phyloP scores from a whole-genome alignment of 2,797 vertebrate genomes.

The Acridotheres tristis region DNA sequence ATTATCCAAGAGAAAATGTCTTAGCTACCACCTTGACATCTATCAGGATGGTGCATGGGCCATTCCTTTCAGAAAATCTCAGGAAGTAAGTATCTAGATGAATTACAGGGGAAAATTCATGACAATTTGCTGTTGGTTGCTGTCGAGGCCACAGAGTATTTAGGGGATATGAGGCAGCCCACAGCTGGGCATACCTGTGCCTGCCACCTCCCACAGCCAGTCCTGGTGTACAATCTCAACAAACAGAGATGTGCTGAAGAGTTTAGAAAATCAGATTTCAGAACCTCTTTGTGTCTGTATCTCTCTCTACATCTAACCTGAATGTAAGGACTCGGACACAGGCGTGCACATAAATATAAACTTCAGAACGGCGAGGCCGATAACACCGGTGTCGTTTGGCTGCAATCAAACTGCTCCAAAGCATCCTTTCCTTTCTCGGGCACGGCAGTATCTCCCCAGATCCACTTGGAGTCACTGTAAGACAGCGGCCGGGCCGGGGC shows the following conservation, averaged over 20 bases:
- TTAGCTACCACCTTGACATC: not conserved
- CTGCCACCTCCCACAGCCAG: not conserved
- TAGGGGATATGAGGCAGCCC: not conserved
- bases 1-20: not conserved
- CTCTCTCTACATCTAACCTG: fast-evolving
- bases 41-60: too few relatives aligned
- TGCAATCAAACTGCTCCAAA: fast-evolving
- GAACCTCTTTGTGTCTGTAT: not conserved
- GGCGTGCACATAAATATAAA: fast-evolving
- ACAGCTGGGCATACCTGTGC: not conserved
- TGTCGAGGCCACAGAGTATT: not conserved
- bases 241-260: too few relatives aligned
- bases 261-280: not conserved
- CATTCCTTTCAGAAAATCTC: not conserved
- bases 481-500: slow-evolving; percentile 8
- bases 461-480: slow-evolving; percentile 73
- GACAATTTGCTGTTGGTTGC: not conserved
- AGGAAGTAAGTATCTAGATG: not conserved
- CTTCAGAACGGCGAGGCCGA: fast-evolving
- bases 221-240: not conserved
- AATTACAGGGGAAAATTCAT: not conserved
- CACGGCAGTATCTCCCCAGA: not conserved
- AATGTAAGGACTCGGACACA: not conserved
- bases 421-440: not conserved
- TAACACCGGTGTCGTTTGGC: fast-evolving